Conservation (phyloP, 37 sponge, comb jelly and placozoan species). For the Chondrilla cf. caribensis region DNA sequence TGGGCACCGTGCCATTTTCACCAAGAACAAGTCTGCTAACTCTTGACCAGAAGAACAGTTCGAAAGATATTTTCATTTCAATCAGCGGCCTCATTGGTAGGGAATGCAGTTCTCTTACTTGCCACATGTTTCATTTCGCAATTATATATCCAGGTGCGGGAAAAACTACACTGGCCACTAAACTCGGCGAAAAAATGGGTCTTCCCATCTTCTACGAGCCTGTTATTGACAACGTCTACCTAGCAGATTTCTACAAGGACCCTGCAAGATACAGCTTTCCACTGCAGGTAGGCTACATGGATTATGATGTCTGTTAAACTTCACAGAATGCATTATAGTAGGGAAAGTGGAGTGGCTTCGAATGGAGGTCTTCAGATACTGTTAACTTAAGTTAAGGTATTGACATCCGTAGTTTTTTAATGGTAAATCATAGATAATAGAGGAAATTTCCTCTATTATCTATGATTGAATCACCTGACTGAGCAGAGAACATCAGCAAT, state of each 20-base stretch:
- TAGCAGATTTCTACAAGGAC: constrained; percentile 90
- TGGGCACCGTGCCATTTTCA: no score
- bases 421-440: no score
- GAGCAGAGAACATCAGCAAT: no score
- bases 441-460: no score
- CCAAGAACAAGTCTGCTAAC: constrained; percentile 68
- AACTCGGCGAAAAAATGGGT: constrained; percentile 85
- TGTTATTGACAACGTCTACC: constrained; percentile 88
- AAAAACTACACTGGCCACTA: constrained; percentile 88
- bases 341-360: no score
- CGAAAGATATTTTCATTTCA: constrained; percentile 88
- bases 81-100: constrained; percentile 90
- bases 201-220: constrained; percentile 93
- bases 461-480: no score
- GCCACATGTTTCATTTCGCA: neutral
- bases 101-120: neutral
- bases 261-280: constrained; percentile 92
- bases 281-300: constrained; percentile 75
- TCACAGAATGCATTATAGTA: no score
- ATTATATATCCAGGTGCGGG: constrained; percentile 92
- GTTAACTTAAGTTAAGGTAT: no score
- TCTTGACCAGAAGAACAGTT: constrained; percentile 84
- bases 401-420: no score
- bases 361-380: no score
- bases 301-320: no score